A percentile compares a stretch with the other conserved stretches of the same genome.
These are phyloP conservation scores for Cinclus cinclus DNA, from an alignment of 2,113 vertebrate species.

Conservation along the genomic window DNA sequence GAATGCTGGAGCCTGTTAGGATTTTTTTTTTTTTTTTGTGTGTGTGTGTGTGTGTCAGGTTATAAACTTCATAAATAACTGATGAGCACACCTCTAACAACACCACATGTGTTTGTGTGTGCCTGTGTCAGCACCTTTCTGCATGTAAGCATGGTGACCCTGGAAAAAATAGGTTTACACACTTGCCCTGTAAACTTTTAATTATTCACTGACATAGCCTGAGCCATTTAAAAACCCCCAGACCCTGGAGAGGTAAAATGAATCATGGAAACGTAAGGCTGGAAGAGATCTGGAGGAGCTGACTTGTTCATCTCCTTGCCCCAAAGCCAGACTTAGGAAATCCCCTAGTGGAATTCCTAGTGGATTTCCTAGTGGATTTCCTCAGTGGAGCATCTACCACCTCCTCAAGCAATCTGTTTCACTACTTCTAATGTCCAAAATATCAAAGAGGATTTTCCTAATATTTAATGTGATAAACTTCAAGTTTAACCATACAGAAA, in stretches of 20 bases:
- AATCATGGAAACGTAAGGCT: background rate
- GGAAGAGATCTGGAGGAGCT: background rate
- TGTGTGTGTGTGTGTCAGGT: slow-evolving; percentile 52
- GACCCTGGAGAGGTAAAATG: background rate
- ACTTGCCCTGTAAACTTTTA: background rate
- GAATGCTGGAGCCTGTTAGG: slow-evolving; percentile 70
- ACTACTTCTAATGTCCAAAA: background rate
- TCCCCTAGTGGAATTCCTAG: no score
- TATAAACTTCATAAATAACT: slow-evolving; percentile 74
- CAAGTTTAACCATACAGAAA: background rate
- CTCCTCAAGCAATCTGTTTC: background rate
- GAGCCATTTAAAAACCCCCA: background rate
- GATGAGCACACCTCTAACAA: slow-evolving; percentile 54
- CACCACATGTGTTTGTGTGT: background rate
- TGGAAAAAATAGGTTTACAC: background rate
- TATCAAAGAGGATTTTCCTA: background rate
- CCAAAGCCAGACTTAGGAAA: background rate
- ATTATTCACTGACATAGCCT: background rate
- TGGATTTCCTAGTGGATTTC: no score
- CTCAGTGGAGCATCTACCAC: background rate
- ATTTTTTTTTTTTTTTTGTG: background rate
- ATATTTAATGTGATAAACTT: background rate
- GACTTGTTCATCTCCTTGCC: background rate
- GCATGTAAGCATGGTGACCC: background rate
- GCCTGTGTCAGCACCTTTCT: slow-evolving; percentile 21